Conservation (phyloP, 2,888 invertebrate genomes). For the Bembecia ichneumoniformis region DNA sequence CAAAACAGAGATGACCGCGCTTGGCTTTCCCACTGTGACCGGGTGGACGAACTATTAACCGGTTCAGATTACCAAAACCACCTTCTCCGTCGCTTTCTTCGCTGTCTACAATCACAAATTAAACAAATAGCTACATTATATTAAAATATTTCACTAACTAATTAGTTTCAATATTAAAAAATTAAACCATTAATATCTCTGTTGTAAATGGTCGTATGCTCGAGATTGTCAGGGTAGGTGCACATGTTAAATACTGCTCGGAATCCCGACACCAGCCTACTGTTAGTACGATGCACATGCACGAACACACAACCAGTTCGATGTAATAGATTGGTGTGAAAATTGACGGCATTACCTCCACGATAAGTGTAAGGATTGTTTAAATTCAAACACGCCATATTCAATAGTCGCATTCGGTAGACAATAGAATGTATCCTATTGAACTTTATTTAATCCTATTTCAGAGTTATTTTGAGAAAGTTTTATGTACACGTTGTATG, state of each 20-base stretch:
- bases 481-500: no score
- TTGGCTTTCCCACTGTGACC: conserved; percentile 96
- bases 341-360: conserved; percentile 36
- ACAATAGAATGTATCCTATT: conserved; percentile 33
- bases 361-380: conserved; percentile 43
- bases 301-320: neutral
- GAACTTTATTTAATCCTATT: no score
- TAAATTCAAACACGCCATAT: conserved; percentile 45
- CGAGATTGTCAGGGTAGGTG: conserved; percentile 45
- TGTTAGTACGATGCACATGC: neutral
- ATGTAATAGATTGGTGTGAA: conserved; percentile 23
- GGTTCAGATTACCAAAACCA: conserved; percentile 92
- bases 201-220: conserved; percentile 78
- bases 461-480: no score
- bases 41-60: conserved; percentile 88
- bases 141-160: neutral
- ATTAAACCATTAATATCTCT: conserved; percentile 63
- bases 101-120: conserved; percentile 74
- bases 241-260: conserved; percentile 25
- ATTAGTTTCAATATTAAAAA: neutral
- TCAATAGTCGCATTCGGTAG: conserved; percentile 33
- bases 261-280: neutral
- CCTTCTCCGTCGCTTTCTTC: conserved; percentile 95
- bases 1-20: conserved; percentile 95
- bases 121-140: neutral